These are phyloP conservation scores for Tursiops truncatus DNA, from an alignment of 2,113 vertebrate genomes.

Conservation along the genomic window DNA sequence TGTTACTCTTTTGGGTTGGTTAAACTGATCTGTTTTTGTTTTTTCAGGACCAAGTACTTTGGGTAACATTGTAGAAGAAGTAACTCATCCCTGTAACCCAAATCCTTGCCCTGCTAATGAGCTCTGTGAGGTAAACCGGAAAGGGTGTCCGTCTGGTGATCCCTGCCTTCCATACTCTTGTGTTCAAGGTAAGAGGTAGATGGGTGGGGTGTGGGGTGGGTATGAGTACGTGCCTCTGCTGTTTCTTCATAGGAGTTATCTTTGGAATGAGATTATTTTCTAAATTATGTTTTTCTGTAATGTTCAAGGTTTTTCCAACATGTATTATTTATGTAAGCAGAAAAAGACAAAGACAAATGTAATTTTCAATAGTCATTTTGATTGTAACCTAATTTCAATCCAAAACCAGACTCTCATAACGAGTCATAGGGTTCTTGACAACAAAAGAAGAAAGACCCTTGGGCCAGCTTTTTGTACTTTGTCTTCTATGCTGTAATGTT, in stretches of 20 bases:
- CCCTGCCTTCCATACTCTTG: conserved; percentile 94
- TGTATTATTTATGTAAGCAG: neutral
- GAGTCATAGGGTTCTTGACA: neutral
- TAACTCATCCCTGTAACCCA: conserved; percentile 98
- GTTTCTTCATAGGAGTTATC: neutral
- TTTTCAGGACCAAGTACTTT: conserved; percentile 91
- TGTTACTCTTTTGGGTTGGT: conserved; percentile 18
- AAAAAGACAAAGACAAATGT: neutral
- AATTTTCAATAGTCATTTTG: conserved; percentile 30
- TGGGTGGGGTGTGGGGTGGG: neutral
- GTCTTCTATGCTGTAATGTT: neutral
- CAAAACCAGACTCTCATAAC: neutral
- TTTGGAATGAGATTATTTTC: neutral
- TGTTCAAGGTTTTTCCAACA: neutral
- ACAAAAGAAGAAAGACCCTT: neutral
- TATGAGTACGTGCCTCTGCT: neutral
- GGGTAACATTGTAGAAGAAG: conserved; percentile 90
- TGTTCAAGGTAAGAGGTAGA: conserved; percentile 88
- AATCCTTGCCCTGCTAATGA: conserved; percentile 95
- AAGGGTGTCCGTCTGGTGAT: conserved; percentile 90
- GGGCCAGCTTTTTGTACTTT: neutral
- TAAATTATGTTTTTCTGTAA: neutral
- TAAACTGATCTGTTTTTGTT: conserved; percentile 19
- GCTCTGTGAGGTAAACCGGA: conserved; percentile 96
- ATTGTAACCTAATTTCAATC: conserved; percentile 7